Evolutionary conservation across 2,113 vertebrate genomes (phyloP), one percentile per base, ranked within the genome.

Genomic region (Gobiocypris rarus): DNA sequence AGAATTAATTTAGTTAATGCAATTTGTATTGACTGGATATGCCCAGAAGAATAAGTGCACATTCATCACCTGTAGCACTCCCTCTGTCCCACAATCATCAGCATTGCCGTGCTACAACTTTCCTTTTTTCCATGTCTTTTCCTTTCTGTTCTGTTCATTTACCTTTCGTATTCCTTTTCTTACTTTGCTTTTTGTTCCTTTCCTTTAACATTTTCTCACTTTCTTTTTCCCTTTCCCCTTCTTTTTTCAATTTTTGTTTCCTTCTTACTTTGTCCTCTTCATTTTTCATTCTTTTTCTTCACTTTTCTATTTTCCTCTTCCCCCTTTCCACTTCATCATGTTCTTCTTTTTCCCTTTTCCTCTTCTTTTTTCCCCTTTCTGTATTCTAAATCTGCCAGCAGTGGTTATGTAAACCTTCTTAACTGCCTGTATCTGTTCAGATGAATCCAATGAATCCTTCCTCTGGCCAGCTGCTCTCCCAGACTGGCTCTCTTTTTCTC

Each of bases 1-100:
- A 17, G 58, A 61, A 22, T 48, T 88, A 73, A 87, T 89, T 83
- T 86, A 50, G 54, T 45, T 86, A 88, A 90, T 84, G 75, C 45
- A 41, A 45, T 81, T 79, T 88, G 34, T 82, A 84, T 82, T 73
- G 59, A 83, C 65, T 59, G 41, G 41, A 81, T 61, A 38, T 83
- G 50, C 73, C 24, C 48, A 7, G 26, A 61, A 75, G 61, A 59
- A 38, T 81, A 48, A 82, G 54, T 83, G 58, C 61, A 67, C 84
- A 89, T 87, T 83, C 83, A 88, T 88, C 78, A 73, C 71, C 63
- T 78, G 50, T 71, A 83, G 83, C 61, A 81, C 59, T 74, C 63
- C 75, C 80, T 63, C 63, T 61, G 65, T 75, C 84, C 43, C 26
- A 75, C 84, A 67, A 65, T 80, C 38, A 86, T 65, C 26, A 24